phyloP scores from a whole-genome alignment of 2,113 vertebrate species.

The Seriola aureovittata region DNA sequence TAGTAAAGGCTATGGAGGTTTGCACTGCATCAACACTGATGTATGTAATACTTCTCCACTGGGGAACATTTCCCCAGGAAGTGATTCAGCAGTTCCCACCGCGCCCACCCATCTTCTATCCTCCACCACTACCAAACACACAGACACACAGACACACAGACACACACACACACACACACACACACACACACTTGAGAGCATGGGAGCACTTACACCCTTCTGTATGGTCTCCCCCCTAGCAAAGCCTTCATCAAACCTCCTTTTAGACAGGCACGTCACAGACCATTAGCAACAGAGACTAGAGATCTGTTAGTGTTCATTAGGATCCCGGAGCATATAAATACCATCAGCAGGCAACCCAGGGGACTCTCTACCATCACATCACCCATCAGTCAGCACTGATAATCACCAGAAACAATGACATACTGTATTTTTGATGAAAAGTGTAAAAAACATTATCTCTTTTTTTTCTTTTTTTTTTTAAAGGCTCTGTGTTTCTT shows the following conservation, averaged over 20 bases:
- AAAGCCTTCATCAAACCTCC: slow-evolving; percentile 48
- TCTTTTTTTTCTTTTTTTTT: too few species aligned
- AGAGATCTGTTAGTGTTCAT: slow-evolving; percentile 54
- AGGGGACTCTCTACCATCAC: slow-evolving; percentile 24
- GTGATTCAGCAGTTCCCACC: slow-evolving; percentile 32
- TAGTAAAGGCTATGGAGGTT: not conserved
- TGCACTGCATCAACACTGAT: not conserved
- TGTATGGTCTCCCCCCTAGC: slow-evolving; percentile 1
- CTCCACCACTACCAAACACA: not conserved
- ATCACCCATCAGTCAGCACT: slow-evolving; percentile 25
- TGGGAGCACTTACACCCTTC: slow-evolving; percentile 17
- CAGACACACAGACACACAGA: slow-evolving; percentile 4
- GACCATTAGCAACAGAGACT: slow-evolving; percentile 61
- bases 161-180: not conserved
- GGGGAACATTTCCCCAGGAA: slow-evolving; percentile 14
- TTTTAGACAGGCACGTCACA: slow-evolving; percentile 48
- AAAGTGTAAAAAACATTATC: not conserved
- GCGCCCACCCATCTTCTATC: not conserved
- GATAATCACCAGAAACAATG: slow-evolving; percentile 14
- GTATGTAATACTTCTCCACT: not conserved
- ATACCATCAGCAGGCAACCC: slow-evolving; percentile 48
- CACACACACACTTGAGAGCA: slow-evolving; percentile 2
- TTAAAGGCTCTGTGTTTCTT: not conserved
- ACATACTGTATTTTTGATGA: not conserved
- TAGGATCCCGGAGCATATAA: slow-evolving; percentile 52